Evolutionary conservation across 2,888 invertebrate species (phyloP).

Genomic region (Spisula subtruncata): DNA sequence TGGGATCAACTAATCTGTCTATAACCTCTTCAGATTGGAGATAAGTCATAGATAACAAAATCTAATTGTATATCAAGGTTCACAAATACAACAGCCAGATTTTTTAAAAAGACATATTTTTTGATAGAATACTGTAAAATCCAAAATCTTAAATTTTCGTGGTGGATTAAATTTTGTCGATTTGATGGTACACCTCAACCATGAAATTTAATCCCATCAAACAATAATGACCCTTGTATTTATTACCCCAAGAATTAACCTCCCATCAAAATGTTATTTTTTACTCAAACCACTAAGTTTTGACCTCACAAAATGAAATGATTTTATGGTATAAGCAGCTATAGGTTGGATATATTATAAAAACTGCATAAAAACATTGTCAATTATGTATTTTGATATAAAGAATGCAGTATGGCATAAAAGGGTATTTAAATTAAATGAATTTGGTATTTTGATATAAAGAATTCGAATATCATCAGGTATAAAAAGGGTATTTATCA

Average conservation of each 20-base stretch:
- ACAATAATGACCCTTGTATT: no score
- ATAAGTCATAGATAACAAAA: slow-evolving; percentile 39
- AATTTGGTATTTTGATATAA: not conserved
- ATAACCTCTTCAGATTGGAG: slow-evolving; percentile 34
- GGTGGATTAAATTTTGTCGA: no score
- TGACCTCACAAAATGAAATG: no score
- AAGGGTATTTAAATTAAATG: no score
- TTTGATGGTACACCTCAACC: no score
- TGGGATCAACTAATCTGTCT: slow-evolving; percentile 33
- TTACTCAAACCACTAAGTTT: no score
- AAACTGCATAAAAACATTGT: slow-evolving; percentile 1
- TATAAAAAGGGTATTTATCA: no score
- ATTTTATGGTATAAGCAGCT: no score
- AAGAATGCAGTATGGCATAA: not conserved
- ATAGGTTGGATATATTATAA: not conserved
- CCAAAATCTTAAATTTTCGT: no score
- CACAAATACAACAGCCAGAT: not conserved
- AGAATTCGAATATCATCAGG: not conserved
- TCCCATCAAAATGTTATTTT: no score
- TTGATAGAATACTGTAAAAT: not conserved
- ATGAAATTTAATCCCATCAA: no score
- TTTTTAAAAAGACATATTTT: slow-evolving; percentile 15
- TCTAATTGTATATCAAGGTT: slow-evolving; percentile 7
- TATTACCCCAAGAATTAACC: no score
- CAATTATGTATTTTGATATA: not conserved